Evolutionary conservation across 2,888 invertebrate genomes (phyloP).

Genomic region (Tetheella fluctuosa): DNA sequence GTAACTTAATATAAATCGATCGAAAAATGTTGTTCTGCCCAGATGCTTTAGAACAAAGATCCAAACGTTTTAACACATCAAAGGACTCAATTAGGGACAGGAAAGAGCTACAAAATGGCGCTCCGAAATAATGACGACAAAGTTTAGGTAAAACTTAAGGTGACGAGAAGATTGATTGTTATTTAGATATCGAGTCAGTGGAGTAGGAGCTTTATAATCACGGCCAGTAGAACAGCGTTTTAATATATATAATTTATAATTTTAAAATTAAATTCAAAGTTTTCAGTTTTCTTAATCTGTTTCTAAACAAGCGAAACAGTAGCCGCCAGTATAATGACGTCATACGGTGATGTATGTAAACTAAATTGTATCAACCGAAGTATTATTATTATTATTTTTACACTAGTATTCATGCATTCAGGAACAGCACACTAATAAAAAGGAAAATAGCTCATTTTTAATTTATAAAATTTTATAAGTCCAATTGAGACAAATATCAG

Average conservation of each 20-base stretch:
- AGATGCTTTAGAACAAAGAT: not conserved
- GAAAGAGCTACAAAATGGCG: conserved; percentile 10
- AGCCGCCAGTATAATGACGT: too few relatives aligned
- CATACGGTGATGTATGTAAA: too few relatives aligned
- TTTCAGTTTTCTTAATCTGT: too few relatives aligned
- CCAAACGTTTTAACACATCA: conserved; percentile 3
- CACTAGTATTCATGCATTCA: too few relatives aligned
- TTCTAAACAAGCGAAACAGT: too few relatives aligned
- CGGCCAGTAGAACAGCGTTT: conserved; percentile 4
- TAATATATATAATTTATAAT: not conserved
- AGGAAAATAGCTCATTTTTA: too few relatives aligned
- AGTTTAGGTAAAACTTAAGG: conserved; percentile 10
- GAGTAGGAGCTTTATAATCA: conserved; percentile 10
- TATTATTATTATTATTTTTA: too few relatives aligned
- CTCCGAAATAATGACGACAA: conserved; percentile 11
- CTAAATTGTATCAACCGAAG: too few relatives aligned
- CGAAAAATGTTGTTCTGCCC: conserved; percentile 3
- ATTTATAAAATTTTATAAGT: too few relatives aligned
- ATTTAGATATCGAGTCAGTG: conserved; percentile 18
- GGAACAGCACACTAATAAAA: too few relatives aligned
- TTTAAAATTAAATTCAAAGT: too few relatives aligned
- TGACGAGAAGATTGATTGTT: conserved; percentile 19
- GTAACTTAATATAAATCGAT: not conserved
- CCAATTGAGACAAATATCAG: too few relatives aligned
- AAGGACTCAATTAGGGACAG: conserved; percentile 14